Conservation (phyloP, 2,113 vertebrate species). For the Pogonocichla stellata region DNA sequence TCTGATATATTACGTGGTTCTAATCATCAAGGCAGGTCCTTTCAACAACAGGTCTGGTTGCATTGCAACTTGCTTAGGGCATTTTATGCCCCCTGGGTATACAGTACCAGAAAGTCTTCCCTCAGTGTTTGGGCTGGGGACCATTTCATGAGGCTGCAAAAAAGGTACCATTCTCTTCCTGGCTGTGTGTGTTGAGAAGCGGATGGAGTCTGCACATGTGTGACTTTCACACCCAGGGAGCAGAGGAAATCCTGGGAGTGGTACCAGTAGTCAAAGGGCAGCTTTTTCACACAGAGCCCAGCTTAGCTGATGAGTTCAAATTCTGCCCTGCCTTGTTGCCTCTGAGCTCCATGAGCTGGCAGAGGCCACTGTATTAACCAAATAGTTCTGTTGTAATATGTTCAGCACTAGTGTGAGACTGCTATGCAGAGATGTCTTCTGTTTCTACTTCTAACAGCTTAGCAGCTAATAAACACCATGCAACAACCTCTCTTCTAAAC, state of each 20-base stretch:
- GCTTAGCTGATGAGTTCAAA: slow-evolving; percentile 2
- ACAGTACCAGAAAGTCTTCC: background rate
- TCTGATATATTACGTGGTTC: background rate
- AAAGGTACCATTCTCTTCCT: background rate
- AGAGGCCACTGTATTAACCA: slow-evolving; percentile 53
- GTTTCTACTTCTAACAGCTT: slow-evolving; percentile 77
- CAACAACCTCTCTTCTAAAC: slow-evolving; percentile 68
- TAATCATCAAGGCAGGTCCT: background rate
- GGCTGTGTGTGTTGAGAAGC: fast-evolving
- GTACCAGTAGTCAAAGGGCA: background rate
- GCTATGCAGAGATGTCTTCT: slow-evolving; percentile 70
- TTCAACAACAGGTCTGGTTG: background rate
- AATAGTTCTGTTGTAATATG: slow-evolving; percentile 65
- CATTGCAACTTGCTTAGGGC: background rate
- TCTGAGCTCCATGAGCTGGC: slow-evolving; percentile 41
- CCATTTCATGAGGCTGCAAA: background rate
- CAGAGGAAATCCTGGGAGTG: background rate
- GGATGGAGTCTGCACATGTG: background rate
- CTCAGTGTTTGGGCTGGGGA: background rate
- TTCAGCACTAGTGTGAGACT: slow-evolving; percentile 48
- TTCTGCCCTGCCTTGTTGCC: slow-evolving; percentile 46
- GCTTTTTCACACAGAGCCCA: background rate
- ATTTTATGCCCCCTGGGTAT: background rate
- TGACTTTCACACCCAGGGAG: background rate
- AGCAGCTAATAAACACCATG: slow-evolving; percentile 81